Evolutionary conservation across 2,888 invertebrate species (phyloP).

Genomic region (Eupithecia centaureata): DNA sequence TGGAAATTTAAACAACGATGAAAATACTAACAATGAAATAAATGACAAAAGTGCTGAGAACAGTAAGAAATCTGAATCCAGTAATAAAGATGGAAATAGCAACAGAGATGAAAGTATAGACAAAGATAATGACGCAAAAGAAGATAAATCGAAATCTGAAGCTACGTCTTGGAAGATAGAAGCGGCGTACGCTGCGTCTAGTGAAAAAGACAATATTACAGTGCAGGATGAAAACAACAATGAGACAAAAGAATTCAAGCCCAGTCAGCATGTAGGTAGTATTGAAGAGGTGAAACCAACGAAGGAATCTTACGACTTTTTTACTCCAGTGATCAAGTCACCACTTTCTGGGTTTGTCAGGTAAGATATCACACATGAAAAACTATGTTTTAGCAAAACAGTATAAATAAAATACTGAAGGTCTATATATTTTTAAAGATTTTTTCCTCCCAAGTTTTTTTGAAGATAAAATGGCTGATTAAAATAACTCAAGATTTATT

Average conservation of each 20-base stretch:
- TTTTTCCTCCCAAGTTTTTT: too few species aligned
- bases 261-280: conserved; percentile 79
- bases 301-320: conserved; percentile 44
- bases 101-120: conserved; percentile 13
- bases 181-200: conserved; percentile 55
- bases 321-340: conserved; percentile 51
- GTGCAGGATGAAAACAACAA: conserved; percentile 48
- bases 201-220: conserved; percentile 46
- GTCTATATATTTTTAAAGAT: too few species aligned
- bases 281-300: conserved; percentile 66
- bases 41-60: conserved; percentile 1
- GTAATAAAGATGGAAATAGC: conserved; percentile 24
- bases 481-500: background rate
- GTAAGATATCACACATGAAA: conserved; percentile 45
- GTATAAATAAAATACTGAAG: too few species aligned
- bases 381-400: too few species aligned
- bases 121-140: conserved; percentile 30
- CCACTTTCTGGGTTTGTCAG: conserved; percentile 57
- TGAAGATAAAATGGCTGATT: background rate
- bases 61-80: background rate
- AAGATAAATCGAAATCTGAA: conserved; percentile 36
- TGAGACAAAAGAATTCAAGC: conserved; percentile 69
- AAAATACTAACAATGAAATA: conserved; percentile 26
- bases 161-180: conserved; percentile 65
- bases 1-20: conserved; percentile 27